phyloP scores from a whole-genome alignment of 2,888 invertebrate species.

The Mimachlamys varia region DNA sequence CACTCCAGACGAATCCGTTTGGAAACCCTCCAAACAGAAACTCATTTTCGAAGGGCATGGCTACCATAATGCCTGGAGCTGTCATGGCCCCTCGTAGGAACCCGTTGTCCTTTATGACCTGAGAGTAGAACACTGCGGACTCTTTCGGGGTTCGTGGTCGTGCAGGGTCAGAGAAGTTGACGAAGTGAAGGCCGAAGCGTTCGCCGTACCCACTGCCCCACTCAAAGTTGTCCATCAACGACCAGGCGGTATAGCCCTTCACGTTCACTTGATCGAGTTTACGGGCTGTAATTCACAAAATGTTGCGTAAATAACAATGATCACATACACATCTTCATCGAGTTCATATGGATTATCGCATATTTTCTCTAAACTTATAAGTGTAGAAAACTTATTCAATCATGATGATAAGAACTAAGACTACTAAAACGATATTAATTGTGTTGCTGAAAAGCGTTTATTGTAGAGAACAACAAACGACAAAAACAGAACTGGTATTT shows the following conservation, averaged over 20 bases:
- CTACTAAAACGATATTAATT: too few species aligned
- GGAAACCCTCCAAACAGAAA: slow-evolving; percentile 59
- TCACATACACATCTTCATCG: too few species aligned
- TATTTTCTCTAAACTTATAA: too few species aligned
- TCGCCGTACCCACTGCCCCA: slow-evolving; percentile 90
- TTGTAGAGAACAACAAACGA: too few species aligned
- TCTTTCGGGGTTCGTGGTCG: slow-evolving; percentile 87
- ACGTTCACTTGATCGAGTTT: slow-evolving; percentile 76
- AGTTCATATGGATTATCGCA: too few species aligned
- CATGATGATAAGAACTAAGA: too few species aligned
- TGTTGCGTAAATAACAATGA: too few species aligned
- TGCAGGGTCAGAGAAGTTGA: slow-evolving; percentile 87
- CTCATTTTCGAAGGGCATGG: slow-evolving; percentile 48
- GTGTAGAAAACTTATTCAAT: too few species aligned
- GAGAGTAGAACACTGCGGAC: slow-evolving; percentile 81
- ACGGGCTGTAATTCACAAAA: slow-evolving; percentile 59
- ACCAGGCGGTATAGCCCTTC: slow-evolving; percentile 89
- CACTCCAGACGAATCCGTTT: slow-evolving; percentile 70
- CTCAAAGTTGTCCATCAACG: slow-evolving; percentile 91
- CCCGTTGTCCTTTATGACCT: slow-evolving; percentile 68
- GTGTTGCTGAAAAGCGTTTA: too few species aligned
- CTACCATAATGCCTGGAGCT: not conserved
- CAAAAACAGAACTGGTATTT: too few species aligned
- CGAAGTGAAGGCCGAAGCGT: slow-evolving; percentile 87
- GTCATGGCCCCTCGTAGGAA: slow-evolving; percentile 54